Evolutionary conservation across 2,888 invertebrate genomes (phyloP).

Genomic region (Strigamia maritima): DNA sequence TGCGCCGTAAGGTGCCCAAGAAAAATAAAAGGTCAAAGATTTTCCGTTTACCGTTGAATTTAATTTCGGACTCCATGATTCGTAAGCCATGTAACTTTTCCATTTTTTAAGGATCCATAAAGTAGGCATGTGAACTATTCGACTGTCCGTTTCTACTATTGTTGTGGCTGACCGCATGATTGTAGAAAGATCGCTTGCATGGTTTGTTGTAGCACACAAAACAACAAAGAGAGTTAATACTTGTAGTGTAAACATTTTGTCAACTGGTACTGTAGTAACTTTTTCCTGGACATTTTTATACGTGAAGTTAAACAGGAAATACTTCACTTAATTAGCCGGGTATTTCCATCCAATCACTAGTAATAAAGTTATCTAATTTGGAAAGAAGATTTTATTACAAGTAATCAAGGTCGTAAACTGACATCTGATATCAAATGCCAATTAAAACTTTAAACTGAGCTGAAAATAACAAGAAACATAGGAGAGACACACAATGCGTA

Average conservation of each 20-base stretch:
- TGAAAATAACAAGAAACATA: no score
- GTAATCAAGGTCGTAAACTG: no score
- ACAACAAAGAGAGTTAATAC: neutral
- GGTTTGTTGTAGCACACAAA: neutral
- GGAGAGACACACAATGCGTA: no score
- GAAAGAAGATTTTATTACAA: no score
- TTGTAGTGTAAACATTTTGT: neutral
- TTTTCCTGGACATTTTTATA: no score
- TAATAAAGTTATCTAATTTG: no score
- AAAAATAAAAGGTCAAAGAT: neutral
- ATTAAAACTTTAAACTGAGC: no score
- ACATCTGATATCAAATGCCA: no score
- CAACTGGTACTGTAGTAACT: neutral
- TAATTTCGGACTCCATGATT: neutral
- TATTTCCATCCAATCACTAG: no score
- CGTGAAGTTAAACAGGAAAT: no score
- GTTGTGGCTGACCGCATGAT: neutral
- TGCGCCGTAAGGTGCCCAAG: neutral
- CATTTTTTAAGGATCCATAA: neutral
- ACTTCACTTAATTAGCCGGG: no score
- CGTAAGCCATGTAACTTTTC: neutral
- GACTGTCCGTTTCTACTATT: neutral
- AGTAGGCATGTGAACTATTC: neutral
- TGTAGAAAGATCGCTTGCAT: neutral
- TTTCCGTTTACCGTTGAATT: neutral